Evolutionary conservation across 35 echinoderm and acorn worm genomes (phyloP), one percentile per base, ranked within the genome.

Genomic region (Amphiura filiformis): DNA sequence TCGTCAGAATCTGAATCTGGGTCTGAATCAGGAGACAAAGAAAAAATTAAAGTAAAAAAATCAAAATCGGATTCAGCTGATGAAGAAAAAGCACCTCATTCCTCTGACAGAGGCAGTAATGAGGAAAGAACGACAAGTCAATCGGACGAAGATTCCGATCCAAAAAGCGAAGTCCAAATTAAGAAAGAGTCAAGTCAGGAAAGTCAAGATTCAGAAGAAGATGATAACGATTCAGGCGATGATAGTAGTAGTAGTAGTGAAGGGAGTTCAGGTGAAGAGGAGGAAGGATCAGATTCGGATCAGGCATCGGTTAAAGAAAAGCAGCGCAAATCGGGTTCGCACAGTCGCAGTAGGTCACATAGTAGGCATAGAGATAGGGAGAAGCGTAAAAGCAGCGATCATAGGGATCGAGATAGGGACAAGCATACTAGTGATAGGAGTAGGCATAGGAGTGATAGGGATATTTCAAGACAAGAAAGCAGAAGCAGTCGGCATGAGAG

Each of bases 231-330:
- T 39, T 76, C 64, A 28, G 57, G n/a, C 1, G 34, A 28, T 23
- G 84, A 86, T 37, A 86, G 52, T 26, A 75, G 37, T 22, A 70
- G 61, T 70, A 70, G 61, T 70, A 70, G 61, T 70, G 61, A 70
- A 70, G 61, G 26, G 2, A 70, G 61, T 70, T 70, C 61, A 47
- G 41, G 17, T 70, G 61, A 70, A 30, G 41, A 47, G 4, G 41
- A 9, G n/a, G n/a, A n/a, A n/a, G n/a, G n/a, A 4, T 26, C 61
- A 26, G 61, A 70, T 13, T 70, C 61, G 7, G 61, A 70, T 70
- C 61, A 15, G 3, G 26, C 9, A 70, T n/a, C 61, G 26, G 15
- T 30, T 30, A 70, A 70, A 30, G 41, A 47, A 47, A 70, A 70
- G 26, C 15, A 70, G 61, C 7, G 61, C 28, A 70, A 30, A n/a